These are phyloP conservation scores for Furcifer pardalis DNA, from an alignment of 2,797 vertebrate species.

Conservation along the genomic window DNA sequence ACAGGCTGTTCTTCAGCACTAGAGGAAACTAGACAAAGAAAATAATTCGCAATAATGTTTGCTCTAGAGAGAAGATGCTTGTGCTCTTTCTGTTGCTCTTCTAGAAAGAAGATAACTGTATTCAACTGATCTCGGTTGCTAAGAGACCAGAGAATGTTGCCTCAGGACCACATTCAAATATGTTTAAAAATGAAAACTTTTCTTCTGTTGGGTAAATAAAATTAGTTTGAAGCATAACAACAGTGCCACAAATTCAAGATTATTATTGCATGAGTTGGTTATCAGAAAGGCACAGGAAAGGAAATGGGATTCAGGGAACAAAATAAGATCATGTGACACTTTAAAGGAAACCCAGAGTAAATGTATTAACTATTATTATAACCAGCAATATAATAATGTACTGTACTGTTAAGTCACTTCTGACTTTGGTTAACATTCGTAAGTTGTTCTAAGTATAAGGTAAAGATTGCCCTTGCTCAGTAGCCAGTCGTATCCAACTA, in stretches of 20 bases:
- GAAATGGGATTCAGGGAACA: slow-evolving; percentile 40
- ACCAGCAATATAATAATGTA: too few species aligned
- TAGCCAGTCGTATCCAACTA: too few species aligned
- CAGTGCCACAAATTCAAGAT: slow-evolving; percentile 41
- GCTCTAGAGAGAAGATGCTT: slow-evolving; percentile 44
- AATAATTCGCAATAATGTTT: slow-evolving; percentile 39
- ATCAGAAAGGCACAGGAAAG: slow-evolving; percentile 35
- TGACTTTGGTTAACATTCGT: too few species aligned
- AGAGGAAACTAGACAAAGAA: slow-evolving; percentile 35
- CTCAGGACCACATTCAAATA: slow-evolving; percentile 60
- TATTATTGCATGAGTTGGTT: slow-evolving; percentile 54
- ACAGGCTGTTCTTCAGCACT: slow-evolving; percentile 27
- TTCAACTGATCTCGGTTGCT: slow-evolving; percentile 66
- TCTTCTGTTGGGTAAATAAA: slow-evolving; percentile 60
- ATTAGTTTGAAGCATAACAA: slow-evolving; percentile 70
- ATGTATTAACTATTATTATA: too few species aligned
- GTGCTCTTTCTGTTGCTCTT: slow-evolving; percentile 49
- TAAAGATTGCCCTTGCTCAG: too few species aligned
- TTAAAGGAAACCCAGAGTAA: slow-evolving; percentile 30
- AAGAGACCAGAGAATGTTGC: slow-evolving; percentile 69
- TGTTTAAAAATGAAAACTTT: slow-evolving; percentile 45
- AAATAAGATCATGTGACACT: not conserved
- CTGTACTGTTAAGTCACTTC: too few species aligned
- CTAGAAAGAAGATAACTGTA: slow-evolving; percentile 51
- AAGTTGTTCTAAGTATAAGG: too few species aligned